Conservation (phyloP, 2,113 vertebrate species). For the human region GRCh38 chr4:152794501-152795000, state of each 20-base stretch:
- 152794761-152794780: neutral
- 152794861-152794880: neutral
- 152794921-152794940: neutral
- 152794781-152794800: neutral
- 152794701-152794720: neutral
- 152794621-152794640: neutral
- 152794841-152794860: conserved; percentile 1
- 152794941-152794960: neutral
- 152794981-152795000: neutral
- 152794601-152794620: neutral
- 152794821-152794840: neutral
- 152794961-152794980: neutral
- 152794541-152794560: neutral
- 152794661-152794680: neutral
- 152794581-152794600: neutral
- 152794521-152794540: neutral
- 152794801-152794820: neutral
- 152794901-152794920: neutral
- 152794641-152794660: neutral
- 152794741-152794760: neutral
- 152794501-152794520: neutral
- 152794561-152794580: neutral
- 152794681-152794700: neutral
- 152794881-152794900: neutral
- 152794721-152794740: neutral